Evolutionary conservation across 2,113 vertebrate genomes (phyloP).

Genomic region (Argyrosomus japonicus): DNA sequence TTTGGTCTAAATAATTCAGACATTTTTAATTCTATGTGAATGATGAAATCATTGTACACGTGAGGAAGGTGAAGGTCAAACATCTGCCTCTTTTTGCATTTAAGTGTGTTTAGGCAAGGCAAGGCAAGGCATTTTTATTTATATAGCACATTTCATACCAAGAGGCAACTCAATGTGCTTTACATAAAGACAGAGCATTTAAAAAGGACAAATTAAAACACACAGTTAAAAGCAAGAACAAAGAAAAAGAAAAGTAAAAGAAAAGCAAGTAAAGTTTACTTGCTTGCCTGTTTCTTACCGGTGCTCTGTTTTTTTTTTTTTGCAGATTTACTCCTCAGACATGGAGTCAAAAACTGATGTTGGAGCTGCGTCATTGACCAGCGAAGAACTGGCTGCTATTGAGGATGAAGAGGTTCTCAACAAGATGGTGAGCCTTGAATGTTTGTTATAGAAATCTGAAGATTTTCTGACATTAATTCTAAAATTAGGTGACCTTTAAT

Average conservation of each 20-base stretch:
- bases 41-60: background rate
- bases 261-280: too few relatives aligned
- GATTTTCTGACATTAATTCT: background rate
- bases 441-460: background rate
- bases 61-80: background rate
- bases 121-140: too few relatives aligned
- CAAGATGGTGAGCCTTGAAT: slow-evolving; percentile 89
- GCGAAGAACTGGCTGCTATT: slow-evolving; percentile 86
- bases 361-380: slow-evolving; percentile 68
- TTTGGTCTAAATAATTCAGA: background rate
- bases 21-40: background rate
- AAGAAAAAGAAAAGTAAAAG: too few relatives aligned
- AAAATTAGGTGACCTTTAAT: background rate
- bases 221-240: too few relatives aligned
- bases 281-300: too few relatives aligned
- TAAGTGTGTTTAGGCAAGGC: background rate
- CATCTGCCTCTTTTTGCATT: background rate
- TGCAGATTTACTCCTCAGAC: slow-evolving; percentile 21
- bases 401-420: slow-evolving; percentile 94
- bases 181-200: too few relatives aligned
- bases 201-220: too few relatives aligned
- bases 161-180: too few relatives aligned
- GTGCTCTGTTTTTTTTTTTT: background rate
- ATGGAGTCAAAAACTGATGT: slow-evolving; percentile 64
- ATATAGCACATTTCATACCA: too few relatives aligned